phyloP scores from a whole-genome alignment of 92 coral and sea anemone genomes.

The Phenganax marumi region DNA sequence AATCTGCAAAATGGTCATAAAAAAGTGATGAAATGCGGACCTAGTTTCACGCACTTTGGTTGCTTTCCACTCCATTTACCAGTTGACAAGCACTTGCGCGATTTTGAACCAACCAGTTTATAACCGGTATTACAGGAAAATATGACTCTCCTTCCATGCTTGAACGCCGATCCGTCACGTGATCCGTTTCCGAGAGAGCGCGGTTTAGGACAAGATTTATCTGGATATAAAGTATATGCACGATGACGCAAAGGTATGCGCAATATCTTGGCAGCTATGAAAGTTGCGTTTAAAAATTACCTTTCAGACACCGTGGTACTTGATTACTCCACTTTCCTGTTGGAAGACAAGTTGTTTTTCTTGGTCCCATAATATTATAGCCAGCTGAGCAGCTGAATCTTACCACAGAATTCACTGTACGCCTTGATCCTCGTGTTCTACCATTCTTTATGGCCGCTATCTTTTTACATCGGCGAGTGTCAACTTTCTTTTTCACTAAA shows the following conservation, averaged over 20 bases:
- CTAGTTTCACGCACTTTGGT: slow-evolving; percentile 66
- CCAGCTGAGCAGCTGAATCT: slow-evolving; percentile 59
- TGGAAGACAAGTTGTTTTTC: slow-evolving; percentile 46
- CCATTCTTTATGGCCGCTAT: neutral
- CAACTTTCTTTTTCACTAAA: neutral
- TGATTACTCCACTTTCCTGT: slow-evolving; percentile 61
- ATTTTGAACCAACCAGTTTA: slow-evolving; percentile 63
- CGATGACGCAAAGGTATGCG: neutral
- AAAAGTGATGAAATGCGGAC: slow-evolving; percentile 34
- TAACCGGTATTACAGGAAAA: slow-evolving; percentile 75
- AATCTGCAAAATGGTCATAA: neutral
- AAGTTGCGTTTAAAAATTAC: neutral
- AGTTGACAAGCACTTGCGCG: slow-evolving; percentile 53
- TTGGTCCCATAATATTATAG: slow-evolving; percentile 55
- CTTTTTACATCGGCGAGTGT: neutral
- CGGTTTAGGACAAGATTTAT: slow-evolving; percentile 64
- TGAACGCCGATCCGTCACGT: slow-evolving; percentile 63
- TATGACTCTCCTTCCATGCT: slow-evolving; percentile 63
- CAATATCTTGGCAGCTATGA: neutral
- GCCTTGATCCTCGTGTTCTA: slow-evolving; percentile 1
- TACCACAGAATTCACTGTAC: slow-evolving; percentile 26
- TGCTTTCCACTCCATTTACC: slow-evolving; percentile 68
- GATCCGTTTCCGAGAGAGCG: slow-evolving; percentile 63
- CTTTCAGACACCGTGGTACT: slow-evolving; percentile 47
- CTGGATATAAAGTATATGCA: neutral